Conservation (phyloP, 2,888 invertebrate species). For the Aplocera efformata region DNA sequence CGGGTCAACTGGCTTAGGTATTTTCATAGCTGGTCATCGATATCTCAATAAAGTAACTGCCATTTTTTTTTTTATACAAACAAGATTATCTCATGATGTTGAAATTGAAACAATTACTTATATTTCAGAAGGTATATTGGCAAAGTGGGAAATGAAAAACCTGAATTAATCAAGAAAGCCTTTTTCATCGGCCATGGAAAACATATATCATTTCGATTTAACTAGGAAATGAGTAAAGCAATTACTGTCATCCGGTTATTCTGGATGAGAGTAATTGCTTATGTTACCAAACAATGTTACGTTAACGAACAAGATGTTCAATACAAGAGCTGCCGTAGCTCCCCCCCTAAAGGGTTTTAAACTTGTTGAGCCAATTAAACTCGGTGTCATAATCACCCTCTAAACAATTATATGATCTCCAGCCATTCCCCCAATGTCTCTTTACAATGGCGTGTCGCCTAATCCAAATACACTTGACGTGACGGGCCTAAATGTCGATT, state of each 20-base stretch:
- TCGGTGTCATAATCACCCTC: constrained; percentile 63
- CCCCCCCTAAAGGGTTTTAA: constrained; percentile 54
- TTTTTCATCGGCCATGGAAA: too few relatives aligned
- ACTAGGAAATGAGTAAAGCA: too few relatives aligned
- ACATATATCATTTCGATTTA: too few relatives aligned
- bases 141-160: too few relatives aligned
- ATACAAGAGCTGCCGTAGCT: constrained; percentile 36
- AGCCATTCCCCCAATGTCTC: constrained; percentile 52
- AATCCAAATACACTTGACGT: constrained; percentile 40
- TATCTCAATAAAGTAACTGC: too few relatives aligned
- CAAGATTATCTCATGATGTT: too few relatives aligned
- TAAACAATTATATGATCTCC: constrained; percentile 68
- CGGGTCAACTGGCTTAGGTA: too few relatives aligned
- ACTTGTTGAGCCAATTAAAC: constrained; percentile 73
- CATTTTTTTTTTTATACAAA: too few relatives aligned
- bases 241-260: too few relatives aligned
- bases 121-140: too few relatives aligned
- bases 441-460: constrained; percentile 56
- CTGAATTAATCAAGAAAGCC: too few relatives aligned
- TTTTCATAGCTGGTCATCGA: neutral
- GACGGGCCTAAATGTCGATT: constrained; percentile 30
- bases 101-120: too few relatives aligned
- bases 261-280: constrained; percentile 19
- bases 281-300: constrained; percentile 33
- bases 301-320: constrained; percentile 35